Evolutionary conservation across 2,797 vertebrate species (phyloP), one percentile per base, ranked within the genome.

Genomic region (Echeneis naucrates): DNA sequence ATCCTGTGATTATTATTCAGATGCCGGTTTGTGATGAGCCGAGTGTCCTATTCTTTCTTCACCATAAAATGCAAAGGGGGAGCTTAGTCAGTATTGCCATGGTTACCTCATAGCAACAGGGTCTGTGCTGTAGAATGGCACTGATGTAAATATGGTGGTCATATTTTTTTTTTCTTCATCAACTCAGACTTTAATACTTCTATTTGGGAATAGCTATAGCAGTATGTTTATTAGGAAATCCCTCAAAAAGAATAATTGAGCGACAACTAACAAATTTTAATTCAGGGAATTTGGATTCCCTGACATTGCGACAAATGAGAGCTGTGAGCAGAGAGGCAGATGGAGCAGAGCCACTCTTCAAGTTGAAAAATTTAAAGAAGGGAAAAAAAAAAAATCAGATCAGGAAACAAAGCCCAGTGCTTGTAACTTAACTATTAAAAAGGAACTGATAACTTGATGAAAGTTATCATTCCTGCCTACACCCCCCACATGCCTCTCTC

Each of bases 61-160:
- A n/a, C 45, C 4, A n/a, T 55, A 40, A 12, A 54, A 51, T 19
- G 60, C 30, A 27, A 50, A 56, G 35, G 44, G 45, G 77, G 59
- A 63, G 45, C 51, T 4, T 44, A 56, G 45, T 67, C 66, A 40
- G 47, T 47, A 47, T 82, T 55, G 24, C 83, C 75, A 82, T 78
- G 72, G 86, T 80, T 74, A 80, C 79, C 63, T 67, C 79, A 66
- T 76, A 76, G 86, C 55, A 82, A 74, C 83, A 60, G 40, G 17
- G 50, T 32, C 16, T 37, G 23, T 59, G 50, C 38, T 26, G 27
- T 56, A 33, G 33, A 58, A 58, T 19, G 56, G 27, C 24, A 24
- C 33, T 57, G 35, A 23, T 62, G 23, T 27, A 38, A 57, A 70
- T 40, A n/a, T 33, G 33, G 27, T 71, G 45, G 13, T 60, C n/a